These are phyloP conservation scores for Philypnodon macrostomus DNA, from an alignment of 2,797 vertebrate species.

Conservation along the genomic window DNA sequence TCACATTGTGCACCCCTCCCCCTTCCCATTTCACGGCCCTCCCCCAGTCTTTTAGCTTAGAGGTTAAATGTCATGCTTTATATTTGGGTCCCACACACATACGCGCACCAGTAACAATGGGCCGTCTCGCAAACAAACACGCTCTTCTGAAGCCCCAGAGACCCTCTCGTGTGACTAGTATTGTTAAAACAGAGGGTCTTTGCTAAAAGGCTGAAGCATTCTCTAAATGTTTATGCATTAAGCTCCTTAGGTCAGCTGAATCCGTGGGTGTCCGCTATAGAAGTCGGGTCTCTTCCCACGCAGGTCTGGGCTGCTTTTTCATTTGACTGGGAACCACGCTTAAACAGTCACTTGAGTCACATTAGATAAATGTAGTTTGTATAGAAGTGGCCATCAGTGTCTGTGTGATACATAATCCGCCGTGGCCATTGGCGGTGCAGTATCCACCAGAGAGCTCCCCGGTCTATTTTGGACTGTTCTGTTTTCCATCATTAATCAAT, in stretches of 20 bases:
- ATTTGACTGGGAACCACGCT: slow-evolving; percentile 11
- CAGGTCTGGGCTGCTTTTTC: slow-evolving; percentile 1
- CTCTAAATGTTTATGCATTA: slow-evolving; percentile 55
- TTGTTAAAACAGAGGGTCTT: slow-evolving; percentile 61
- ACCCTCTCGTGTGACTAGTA: slow-evolving; percentile 57
- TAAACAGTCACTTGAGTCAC: slow-evolving; percentile 33
- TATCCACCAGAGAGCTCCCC: slow-evolving; percentile 38
- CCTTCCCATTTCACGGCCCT: slow-evolving; percentile 1
- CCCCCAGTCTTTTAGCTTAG: slow-evolving; percentile 33
- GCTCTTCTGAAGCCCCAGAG: slow-evolving; percentile 64
- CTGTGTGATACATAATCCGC: slow-evolving; percentile 23
- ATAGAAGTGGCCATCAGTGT: slow-evolving; percentile 31
- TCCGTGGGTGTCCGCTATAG: slow-evolving; percentile 28
- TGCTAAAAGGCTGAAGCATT: slow-evolving; percentile 54
- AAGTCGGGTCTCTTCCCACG: slow-evolving; percentile 26
- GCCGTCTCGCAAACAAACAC: slow-evolving; percentile 64
- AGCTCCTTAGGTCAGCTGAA: slow-evolving; percentile 57
- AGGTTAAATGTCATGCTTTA: slow-evolving; percentile 62
- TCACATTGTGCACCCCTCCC: slow-evolving; percentile 23
- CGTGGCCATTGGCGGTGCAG: slow-evolving; percentile 11
- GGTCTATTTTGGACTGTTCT: slow-evolving; percentile 42
- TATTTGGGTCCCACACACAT: slow-evolving; percentile 51
- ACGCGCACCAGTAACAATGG: slow-evolving; percentile 57
- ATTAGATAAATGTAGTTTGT: slow-evolving; percentile 29
- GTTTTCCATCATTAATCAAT: slow-evolving; percentile 62